These are phyloP conservation scores for Aurelia sp. DNA, from an alignment of 30 jellyfish, hydroid and myxozoan genomes.

Conservation along the genomic window DNA sequence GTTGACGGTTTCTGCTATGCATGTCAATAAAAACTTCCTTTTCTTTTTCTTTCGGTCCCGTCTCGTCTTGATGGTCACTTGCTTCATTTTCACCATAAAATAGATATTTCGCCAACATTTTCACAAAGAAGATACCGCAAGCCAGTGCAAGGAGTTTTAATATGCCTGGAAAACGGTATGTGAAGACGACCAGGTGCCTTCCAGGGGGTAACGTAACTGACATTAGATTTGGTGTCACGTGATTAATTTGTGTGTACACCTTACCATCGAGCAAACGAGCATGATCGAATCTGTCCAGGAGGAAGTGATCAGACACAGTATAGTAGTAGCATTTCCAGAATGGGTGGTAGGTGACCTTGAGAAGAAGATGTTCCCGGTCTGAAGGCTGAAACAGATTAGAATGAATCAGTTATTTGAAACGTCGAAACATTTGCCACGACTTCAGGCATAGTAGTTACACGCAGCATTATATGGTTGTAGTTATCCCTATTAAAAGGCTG, in stretches of 20 bases:
- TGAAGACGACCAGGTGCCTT: conserved; percentile 80
- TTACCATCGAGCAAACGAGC: conserved; percentile 51
- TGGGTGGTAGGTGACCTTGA: conserved; percentile 95
- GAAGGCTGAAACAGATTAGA: conserved; percentile 54
- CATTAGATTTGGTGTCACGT: conserved; percentile 94
- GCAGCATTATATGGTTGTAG: no score
- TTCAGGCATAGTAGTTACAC: no score
- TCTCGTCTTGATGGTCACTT: neutral
- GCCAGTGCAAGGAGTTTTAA: conserved; percentile 72
- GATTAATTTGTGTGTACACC: conserved; percentile 51
- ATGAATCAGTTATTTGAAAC: no score
- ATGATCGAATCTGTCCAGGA: conserved; percentile 34
- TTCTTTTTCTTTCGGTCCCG: neutral
- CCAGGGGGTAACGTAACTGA: conserved; percentile 93
- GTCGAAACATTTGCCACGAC: no score
- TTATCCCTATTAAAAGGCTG: no score
- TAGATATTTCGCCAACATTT: neutral
- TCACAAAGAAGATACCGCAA: conserved; percentile 17
- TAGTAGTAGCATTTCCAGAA: conserved; percentile 85
- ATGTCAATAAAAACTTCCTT: neutral
- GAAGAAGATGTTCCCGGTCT: conserved; percentile 75
- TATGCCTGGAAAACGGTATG: conserved; percentile 83
- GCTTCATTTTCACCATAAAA: neutral
- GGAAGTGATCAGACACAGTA: conserved; percentile 66
- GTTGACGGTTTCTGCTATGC: neutral